phyloP scores from a whole-genome alignment of 2,797 vertebrate species.

The Urosaurus nigricauda region DNA sequence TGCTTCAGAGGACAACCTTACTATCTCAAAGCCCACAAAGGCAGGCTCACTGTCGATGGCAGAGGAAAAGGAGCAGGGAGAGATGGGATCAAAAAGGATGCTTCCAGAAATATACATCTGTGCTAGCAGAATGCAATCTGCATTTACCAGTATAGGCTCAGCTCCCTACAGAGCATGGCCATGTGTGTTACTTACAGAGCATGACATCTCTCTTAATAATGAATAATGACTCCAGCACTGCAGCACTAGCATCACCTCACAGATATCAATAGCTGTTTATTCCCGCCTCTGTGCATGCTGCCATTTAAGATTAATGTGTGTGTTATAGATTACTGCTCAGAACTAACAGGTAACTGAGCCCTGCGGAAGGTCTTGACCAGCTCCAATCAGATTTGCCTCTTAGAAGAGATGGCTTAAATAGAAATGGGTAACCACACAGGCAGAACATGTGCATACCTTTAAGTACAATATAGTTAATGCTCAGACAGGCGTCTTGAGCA shows the following conservation, averaged over 20 bases:
- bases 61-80: neutral
- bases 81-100: too few species aligned
- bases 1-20: neutral
- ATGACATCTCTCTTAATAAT: conserved; percentile 25
- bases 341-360: conserved; percentile 24
- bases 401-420: conserved; percentile 25
- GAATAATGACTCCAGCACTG: neutral
- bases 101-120: neutral
- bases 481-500: neutral
- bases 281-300: neutral
- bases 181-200: conserved; percentile 25
- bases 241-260: neutral
- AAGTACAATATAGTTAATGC: conserved; percentile 31
- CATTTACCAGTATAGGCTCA: neutral
- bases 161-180: neutral
- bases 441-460: conserved; percentile 40
- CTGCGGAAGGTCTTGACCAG: conserved; percentile 18
- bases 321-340: conserved; percentile 24
- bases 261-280: neutral
- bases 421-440: conserved; percentile 5
- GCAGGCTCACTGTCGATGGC: neutral
- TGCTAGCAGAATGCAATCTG: conserved; percentile 10
- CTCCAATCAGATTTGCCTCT: conserved; percentile 57
- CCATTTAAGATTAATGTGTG: conserved; percentile 11
- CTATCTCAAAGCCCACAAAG: neutral